Evolutionary conservation across 2,888 invertebrate genomes (phyloP), one percentile per base, ranked within the genome.

Genomic region (Macaria liturata): DNA sequence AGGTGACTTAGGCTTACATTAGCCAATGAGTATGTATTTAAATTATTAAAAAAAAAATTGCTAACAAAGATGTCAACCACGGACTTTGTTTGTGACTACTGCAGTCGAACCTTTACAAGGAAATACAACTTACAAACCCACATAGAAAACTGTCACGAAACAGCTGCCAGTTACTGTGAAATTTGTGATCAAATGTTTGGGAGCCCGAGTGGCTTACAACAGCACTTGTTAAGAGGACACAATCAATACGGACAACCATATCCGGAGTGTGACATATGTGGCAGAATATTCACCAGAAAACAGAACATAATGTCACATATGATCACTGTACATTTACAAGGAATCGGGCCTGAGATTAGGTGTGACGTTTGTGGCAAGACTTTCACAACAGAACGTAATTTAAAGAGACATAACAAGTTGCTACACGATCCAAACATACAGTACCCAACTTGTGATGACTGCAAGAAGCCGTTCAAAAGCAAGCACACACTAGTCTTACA

Each of bases 181-280:
- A 78, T 89, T 0, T 90, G 89, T 30, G 70, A 80, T 5, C 78
- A 80, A 9, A 74, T 64, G 2, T 87, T 86, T 4, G 82, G 82
- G 0, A 87, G 81, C 42, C 80, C 84, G 0, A 75, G 78, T 0
- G 87, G 85, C 0, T 54, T 89, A 1, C 78, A 82, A 4, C 68
- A 78, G 0, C 89, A 90, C 42, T 37, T 84, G 0, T 68, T 71
- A 0, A 59, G 84, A 3, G 89, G 89, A 0, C 89, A 90, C 57
- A 90, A 90, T 43, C 69, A 77, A 0, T 72, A 73, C 20, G 68
- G 71, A 0, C 78, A 86, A 47, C 73, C 83, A 0, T 79, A 74
- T 5, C 89, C 90, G 0, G 88, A 90, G 64, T 90, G 89, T 32
- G 88, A 89, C 32, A 42, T 86, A 0, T 90, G 89, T 32, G 88